phyloP scores from a whole-genome alignment of 2,113 vertebrate species.

The Nesoenas mayeri region DNA sequence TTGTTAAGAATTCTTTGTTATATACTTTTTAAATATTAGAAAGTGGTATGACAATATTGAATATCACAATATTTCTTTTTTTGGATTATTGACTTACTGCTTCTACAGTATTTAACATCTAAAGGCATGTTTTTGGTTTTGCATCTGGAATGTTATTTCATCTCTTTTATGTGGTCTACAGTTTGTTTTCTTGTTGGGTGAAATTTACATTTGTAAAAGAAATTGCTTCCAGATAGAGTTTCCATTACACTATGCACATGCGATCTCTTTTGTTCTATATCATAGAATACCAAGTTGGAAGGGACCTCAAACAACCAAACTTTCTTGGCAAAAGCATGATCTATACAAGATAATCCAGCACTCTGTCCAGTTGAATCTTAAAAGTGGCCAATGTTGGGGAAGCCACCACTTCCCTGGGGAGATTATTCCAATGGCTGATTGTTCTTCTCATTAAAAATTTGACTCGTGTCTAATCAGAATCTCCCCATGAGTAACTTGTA shows the following conservation, averaged over 20 bases:
- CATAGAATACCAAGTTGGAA: no score
- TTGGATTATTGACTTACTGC: neutral
- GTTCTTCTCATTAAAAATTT: no score
- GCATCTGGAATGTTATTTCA: neutral
- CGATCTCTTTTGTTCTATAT: neutral
- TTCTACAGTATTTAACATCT: neutral
- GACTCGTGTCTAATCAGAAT: no score
- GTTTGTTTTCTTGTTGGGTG: neutral
- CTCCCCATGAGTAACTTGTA: no score
- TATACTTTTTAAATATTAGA: neutral
- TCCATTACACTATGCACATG: neutral
- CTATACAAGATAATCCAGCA: no score
- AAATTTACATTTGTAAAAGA: neutral
- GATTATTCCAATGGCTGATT: no score
- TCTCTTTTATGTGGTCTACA: neutral
- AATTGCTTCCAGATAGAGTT: neutral
- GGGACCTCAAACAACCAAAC: no score
- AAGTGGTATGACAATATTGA: neutral
- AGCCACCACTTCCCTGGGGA: no score
- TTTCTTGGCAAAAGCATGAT: no score
- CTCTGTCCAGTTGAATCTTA: no score
- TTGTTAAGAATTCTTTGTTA: neutral
- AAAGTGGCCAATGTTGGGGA: no score
- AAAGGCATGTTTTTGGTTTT: neutral
- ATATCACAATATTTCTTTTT: neutral